Evolutionary conservation across 2,888 invertebrate genomes (phyloP).

Genomic region (Dromius quadrimaculatus): DNA sequence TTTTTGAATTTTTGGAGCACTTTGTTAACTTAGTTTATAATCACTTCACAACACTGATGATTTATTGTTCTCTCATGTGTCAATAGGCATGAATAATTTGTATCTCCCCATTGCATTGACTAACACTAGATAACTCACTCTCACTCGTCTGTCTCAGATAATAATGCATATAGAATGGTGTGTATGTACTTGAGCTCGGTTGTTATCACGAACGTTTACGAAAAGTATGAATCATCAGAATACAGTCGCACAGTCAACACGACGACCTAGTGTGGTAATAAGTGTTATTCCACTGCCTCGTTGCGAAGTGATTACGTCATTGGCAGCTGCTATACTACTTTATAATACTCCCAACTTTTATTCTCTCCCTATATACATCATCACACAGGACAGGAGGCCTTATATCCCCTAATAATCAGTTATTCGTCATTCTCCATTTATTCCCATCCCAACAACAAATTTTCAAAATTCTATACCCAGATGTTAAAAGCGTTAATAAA

Average conservation of each 20-base stretch:
- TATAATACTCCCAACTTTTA: slow-evolving; percentile 11
- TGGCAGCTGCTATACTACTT: slow-evolving; percentile 32
- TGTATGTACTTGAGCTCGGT: slow-evolving; percentile 27
- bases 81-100: not conserved
- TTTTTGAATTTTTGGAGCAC: not conserved
- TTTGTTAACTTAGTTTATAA: not conserved
- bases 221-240: slow-evolving; percentile 42
- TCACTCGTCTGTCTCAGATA: not conserved
- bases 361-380: not conserved
- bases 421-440: too few species aligned
- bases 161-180: too few species aligned
- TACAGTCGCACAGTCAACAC: slow-evolving; percentile 29
- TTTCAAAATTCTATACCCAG: too few species aligned
- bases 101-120: not conserved
- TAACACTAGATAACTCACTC: not conserved
- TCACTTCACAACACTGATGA: not conserved
- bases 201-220: slow-evolving; percentile 39
- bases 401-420: not conserved
- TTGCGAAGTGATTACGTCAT: slow-evolving; percentile 40
- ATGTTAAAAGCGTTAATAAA: too few species aligned
- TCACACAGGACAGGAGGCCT: too few species aligned
- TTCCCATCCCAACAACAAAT: too few species aligned
- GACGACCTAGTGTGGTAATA: slow-evolving; percentile 27
- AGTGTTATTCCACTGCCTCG: slow-evolving; percentile 41
- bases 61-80: not conserved